phyloP scores from a whole-genome alignment of 2,113 vertebrate species.

The Trematocara zebra region DNA sequence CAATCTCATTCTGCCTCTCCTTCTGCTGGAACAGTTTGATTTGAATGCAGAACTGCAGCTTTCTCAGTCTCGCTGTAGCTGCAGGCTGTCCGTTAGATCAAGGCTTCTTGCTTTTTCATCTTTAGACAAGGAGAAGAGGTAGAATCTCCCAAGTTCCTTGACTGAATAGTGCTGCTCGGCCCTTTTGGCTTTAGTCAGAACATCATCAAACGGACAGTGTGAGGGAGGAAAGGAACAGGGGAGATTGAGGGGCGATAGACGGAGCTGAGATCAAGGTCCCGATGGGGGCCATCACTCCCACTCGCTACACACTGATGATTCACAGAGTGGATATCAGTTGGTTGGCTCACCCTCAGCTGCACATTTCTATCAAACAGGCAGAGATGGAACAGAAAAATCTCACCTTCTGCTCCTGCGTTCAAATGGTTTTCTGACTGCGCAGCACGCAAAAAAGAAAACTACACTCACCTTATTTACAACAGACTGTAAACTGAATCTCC shows the following conservation, averaged over 20 bases:
- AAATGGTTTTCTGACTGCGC: background rate
- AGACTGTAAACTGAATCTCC: background rate
- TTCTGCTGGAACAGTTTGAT: conserved; percentile 43
- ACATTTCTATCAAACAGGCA: background rate
- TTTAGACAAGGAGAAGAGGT: conserved; percentile 25
- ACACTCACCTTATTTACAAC: background rate
- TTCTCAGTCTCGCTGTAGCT: conserved; percentile 25
- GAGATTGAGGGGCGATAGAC: conserved; percentile 33
- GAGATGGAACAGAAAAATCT: background rate
- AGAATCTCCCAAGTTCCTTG: conserved; percentile 20
- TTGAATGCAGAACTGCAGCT: conserved; percentile 41
- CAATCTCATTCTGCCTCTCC: conserved; percentile 37
- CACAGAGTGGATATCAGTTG: conserved; percentile 23
- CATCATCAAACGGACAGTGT: conserved; percentile 45
- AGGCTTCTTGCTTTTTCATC: conserved; percentile 46
- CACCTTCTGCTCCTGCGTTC: background rate
- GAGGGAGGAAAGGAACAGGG: conserved; percentile 15
- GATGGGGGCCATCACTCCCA: conserved; percentile 37
- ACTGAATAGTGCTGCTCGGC: conserved; percentile 23
- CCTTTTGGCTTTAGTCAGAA: conserved; percentile 22
- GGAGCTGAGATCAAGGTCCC: conserved; percentile 46
- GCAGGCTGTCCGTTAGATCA: conserved; percentile 39
- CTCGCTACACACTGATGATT: conserved; percentile 43
- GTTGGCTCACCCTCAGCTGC: background rate
- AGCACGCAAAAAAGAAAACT: background rate